phyloP scores from a whole-genome alignment of 2,797 vertebrate species.

The Tapirus indicus region DNA sequence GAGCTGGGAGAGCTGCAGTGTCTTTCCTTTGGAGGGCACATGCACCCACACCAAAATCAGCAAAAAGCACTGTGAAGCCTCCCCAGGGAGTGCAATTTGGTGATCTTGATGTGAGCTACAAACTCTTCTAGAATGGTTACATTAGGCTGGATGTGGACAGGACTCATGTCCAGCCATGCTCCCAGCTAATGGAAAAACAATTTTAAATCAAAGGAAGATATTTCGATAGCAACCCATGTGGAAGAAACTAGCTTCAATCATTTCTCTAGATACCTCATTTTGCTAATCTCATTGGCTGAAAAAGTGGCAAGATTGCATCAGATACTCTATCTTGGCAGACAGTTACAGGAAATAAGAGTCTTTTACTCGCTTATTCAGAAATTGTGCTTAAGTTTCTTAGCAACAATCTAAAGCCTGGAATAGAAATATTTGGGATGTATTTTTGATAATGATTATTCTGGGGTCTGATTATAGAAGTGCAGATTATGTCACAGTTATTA shows the following conservation, averaged over 20 bases:
- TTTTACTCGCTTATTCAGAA: constrained; percentile 64
- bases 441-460: constrained; percentile 67
- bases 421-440: constrained; percentile 57
- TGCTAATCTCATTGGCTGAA: constrained; percentile 76
- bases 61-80: constrained; percentile 55
- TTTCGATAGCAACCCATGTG: constrained; percentile 72
- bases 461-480: constrained; percentile 23
- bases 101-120: constrained; percentile 75
- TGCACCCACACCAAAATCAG: not conserved
- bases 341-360: constrained; percentile 71
- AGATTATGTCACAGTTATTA: constrained; percentile 43
- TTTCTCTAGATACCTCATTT: constrained; percentile 62
- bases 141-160: constrained; percentile 61
- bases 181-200: constrained; percentile 76
- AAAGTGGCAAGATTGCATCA: constrained; percentile 64
- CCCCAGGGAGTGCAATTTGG: constrained; percentile 70
- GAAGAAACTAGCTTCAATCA: constrained; percentile 75
- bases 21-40: constrained; percentile 48
- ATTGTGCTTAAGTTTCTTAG: constrained; percentile 72
- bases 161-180: constrained; percentile 48
- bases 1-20: not conserved
- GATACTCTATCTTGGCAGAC: constrained; percentile 43
- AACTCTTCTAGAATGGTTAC: constrained; percentile 72
- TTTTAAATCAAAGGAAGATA: constrained; percentile 76
- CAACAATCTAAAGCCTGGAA: constrained; percentile 56